Base-by-base conservation (phyloP, 2,888 invertebrate genomes). In the Melolontha melolontha region DNA sequence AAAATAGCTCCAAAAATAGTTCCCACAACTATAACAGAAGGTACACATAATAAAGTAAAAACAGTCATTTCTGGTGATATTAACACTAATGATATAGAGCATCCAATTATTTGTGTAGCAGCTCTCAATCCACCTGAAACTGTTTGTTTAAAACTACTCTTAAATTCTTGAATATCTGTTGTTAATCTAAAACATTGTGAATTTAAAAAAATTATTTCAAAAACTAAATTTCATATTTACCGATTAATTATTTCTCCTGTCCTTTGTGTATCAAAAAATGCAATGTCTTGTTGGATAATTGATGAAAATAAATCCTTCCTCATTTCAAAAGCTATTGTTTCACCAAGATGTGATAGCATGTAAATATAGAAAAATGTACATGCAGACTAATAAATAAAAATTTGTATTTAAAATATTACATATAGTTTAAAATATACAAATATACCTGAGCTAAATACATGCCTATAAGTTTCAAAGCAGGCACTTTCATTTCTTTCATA, bases 161-260 rank as follows among this genome's bases (percentile, higher is more conserved):
- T 98, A 81, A 98, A 98, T 79, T 98, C 97, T 81, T 98, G 97
- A 7, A 98, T 91, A 84, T 98, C 98, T 51, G 92, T 90, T 27
- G 97, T 97, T 71, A 98, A 84, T 75, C 94, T 92, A 81, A 65
- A 87, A 55, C 16, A 42, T 22, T 22, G 1, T 22, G 22, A 22
- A 2, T 2, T 2, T 2, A 22, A 1, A 22, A 22, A 22, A 22
- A 22, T 22, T 22, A 22, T 22, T 1, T 22, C 22, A 22, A 22
- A 22, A 22, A 2, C 47, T 44, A 55, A 14, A n/a, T 12, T 34
- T 44, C 70, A 40, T 62, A 54, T 50, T 64, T 82, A 92, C 90
- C 96, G 91, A 81, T 95, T 96, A 7, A 97, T 89, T 50, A 98
- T 87, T 83, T 97, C 97, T 0, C 97, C 97, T 0, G 96, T 96